phyloP scores from a whole-genome alignment of 2,113 vertebrate genomes.

The Trematocara marginatum region DNA sequence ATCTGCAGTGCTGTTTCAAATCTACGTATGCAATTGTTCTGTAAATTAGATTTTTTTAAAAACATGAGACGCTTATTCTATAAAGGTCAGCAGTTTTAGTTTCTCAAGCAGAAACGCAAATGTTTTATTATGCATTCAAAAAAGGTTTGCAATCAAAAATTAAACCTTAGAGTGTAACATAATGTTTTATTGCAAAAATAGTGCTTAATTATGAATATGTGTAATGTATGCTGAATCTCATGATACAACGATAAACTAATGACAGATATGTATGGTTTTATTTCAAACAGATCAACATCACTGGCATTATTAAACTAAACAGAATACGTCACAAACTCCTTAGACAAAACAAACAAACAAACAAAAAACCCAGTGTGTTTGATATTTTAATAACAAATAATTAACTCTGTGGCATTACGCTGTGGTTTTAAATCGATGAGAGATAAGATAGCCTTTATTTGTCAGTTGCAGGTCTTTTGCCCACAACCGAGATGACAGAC shows the following conservation, averaged over 20 bases:
- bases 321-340: background rate
- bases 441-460: too few relatives aligned
- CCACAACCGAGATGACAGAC: too few relatives aligned
- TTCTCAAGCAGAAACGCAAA: background rate
- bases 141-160: background rate
- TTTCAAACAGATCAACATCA: background rate
- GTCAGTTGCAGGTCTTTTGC: too few relatives aligned
- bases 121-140: background rate
- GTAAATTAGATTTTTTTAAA: background rate
- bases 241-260: background rate
- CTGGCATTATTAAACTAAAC: background rate
- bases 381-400: background rate
- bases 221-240: background rate
- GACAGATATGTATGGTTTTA: background rate
- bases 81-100: background rate
- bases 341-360: background rate
- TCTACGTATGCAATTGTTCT: background rate
- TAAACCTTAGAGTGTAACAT: background rate
- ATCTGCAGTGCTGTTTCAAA: background rate
- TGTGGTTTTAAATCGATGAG: background rate
- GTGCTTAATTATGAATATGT: background rate
- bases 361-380: fast-evolving
- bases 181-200: background rate
- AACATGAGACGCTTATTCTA: background rate
- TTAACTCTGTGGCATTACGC: background rate